These are phyloP conservation scores for Nomada ferruginata DNA, from an alignment of 2,888 invertebrate species.

Conservation along the genomic window DNA sequence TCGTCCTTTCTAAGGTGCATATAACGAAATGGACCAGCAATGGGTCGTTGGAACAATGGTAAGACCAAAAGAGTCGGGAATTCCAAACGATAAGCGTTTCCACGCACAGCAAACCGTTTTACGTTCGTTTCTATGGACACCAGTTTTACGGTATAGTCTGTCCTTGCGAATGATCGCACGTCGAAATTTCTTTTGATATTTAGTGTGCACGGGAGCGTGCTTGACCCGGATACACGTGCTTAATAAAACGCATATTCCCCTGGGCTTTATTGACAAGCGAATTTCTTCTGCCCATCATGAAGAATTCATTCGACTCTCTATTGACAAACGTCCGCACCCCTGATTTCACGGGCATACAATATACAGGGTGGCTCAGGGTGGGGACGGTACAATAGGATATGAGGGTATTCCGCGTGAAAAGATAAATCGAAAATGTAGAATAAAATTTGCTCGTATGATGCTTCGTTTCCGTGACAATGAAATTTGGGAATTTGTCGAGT, in stretches of 20 bases:
- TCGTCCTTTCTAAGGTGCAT: slow-evolving; percentile 44
- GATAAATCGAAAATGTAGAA: too few relatives aligned
- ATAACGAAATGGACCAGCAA: slow-evolving; percentile 60
- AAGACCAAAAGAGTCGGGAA: slow-evolving; percentile 56
- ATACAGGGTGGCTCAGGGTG: too few relatives aligned
- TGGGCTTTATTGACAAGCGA: slow-evolving; percentile 27
- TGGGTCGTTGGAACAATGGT: slow-evolving; percentile 61
- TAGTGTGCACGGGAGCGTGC: slow-evolving; percentile 20
- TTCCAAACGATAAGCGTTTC: slow-evolving; percentile 67
- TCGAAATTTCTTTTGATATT: slow-evolving; percentile 60
- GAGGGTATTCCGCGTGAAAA: too few relatives aligned
- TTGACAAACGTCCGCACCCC: background rate
- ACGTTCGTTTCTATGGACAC: slow-evolving; percentile 60
- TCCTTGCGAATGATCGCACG: slow-evolving; percentile 51
- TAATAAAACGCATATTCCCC: slow-evolving; percentile 16
- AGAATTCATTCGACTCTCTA: background rate
- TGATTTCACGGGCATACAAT: slow-evolving; percentile 2
- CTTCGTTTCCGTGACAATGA: too few relatives aligned
- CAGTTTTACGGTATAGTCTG: slow-evolving; percentile 48
- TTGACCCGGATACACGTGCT: slow-evolving; percentile 21
- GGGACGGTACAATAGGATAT: too few relatives aligned
- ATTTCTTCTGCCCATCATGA: slow-evolving; percentile 8
- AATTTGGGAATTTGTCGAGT: too few relatives aligned
- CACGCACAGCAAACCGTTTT: slow-evolving; percentile 60
- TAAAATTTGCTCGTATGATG: too few relatives aligned